Evolutionary conservation across 35 echinoderm and acorn worm species (phyloP), one percentile per base, ranked within the genome.

Genomic region (Heliocidaris tuberculata): DNA sequence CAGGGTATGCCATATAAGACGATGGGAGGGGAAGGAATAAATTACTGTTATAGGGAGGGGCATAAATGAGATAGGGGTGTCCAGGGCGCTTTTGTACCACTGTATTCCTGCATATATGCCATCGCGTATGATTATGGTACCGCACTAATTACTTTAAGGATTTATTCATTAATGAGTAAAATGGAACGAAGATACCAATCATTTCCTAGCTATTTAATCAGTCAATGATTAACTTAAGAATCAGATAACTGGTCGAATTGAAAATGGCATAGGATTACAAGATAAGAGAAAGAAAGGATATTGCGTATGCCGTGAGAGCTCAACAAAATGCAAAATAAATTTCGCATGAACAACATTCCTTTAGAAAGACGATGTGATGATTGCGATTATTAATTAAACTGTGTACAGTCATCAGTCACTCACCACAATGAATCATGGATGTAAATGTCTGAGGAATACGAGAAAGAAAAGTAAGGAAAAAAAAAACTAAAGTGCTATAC

Each of bases 131-230:
- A 78, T 78, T 19, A 78, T 78, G 27, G 27, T 24, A 78, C 27
- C 65, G 65, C 21, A n/a, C 21, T 78, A 78, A 78, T 78, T 78
- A n/a, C 65, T 78, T 78, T 27, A 78, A 19, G 65, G 65, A 78
- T 78, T 78, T 78, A 78, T 78, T 78, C 65, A 78, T 78, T 78
- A 78, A 78, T 78, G 65, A 78, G 65, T 78, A 78, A 78, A 78
- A 78, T 78, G 21, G 27, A 21, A 42, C 1, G 35, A 24, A 78
- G 65, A 78, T 78, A 78, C 4, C 65, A 19, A 78, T 78, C 65
- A 2, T 78, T 78, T 78, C 65, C 65, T 78, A 24, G 21, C 65
- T n/a, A 78, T 78, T 78, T 78, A n/a, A 78, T 27, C 65, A n/a
- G 65, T 78, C 65, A 78, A 78, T 78, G 24, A 78, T 78, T 78